Conservation (phyloP, 1,140 invertebrate genomes). For the Drosophila athabasca region DNA sequence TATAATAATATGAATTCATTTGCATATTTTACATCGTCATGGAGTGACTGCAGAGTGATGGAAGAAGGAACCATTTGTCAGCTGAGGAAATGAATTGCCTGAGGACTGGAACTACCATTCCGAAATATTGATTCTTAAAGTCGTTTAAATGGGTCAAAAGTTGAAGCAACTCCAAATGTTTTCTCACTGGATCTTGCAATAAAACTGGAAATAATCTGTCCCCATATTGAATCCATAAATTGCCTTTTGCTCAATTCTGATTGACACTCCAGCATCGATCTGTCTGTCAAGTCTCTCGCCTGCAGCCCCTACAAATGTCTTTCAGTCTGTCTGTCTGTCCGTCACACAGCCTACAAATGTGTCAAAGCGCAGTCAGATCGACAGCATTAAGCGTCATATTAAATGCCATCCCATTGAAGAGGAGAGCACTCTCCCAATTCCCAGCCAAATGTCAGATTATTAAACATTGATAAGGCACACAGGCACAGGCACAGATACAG, state of each 20-base stretch:
- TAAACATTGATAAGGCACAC: conserved; percentile 64
- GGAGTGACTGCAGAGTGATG: conserved; percentile 19
- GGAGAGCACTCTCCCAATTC: conserved; percentile 16
- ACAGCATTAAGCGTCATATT: conserved; percentile 65
- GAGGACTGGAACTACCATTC: conserved; percentile 30
- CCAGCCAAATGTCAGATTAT: conserved; percentile 74
- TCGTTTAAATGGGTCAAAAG: conserved; percentile 42
- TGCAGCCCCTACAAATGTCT: conserved; percentile 26
- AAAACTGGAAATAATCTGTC: not conserved
- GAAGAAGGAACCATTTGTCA: conserved; percentile 2
- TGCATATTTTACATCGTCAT: conserved; percentile 58
- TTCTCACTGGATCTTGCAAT: not conserved
- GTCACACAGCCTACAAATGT: conserved; percentile 62
- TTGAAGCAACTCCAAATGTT: conserved; percentile 13
- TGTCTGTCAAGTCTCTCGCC: conserved; percentile 15
- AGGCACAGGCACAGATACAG: conserved; percentile 2
- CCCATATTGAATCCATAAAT: conserved; percentile 48
- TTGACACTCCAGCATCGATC: conserved; percentile 53
- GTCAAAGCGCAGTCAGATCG: conserved; percentile 70
- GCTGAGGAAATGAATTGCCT: conserved; percentile 12
- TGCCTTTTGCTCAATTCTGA: conserved; percentile 43
- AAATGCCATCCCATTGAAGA: conserved; percentile 57
- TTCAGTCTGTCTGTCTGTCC: conserved; percentile 15
- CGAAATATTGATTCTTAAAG: conserved; percentile 3
- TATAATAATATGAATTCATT: conserved; percentile 73